Evolutionary conservation across 2,113 vertebrate genomes (phyloP).

Genomic region (Scopus umbretta): DNA sequence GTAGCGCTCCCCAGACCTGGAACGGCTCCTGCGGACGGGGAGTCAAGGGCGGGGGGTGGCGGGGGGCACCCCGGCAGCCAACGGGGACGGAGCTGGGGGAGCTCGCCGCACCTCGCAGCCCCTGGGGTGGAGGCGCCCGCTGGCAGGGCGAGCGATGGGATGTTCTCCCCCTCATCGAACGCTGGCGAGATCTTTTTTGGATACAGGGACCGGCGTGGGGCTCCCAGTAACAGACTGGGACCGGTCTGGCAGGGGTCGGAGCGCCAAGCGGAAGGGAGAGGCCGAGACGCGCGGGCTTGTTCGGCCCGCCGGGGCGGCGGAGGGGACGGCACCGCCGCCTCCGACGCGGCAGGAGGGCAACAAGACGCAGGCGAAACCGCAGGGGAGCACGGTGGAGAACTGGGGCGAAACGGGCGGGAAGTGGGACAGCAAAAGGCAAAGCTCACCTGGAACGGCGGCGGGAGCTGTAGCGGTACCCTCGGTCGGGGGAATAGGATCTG

Average conservation of each 20-base stretch:
- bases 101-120: not conserved
- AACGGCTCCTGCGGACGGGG: slow-evolving; percentile 65
- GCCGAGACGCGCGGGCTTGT: not conserved
- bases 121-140: not conserved
- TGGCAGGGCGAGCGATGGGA: not conserved
- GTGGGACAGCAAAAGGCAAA: not conserved
- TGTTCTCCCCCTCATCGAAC: fast-evolving
- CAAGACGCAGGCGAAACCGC: fast-evolving
- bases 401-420: fast-evolving
- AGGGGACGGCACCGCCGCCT: not conserved
- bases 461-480: slow-evolving; percentile 66
- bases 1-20: slow-evolving; percentile 77
- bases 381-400: not conserved
- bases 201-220: not conserved
- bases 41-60: not conserved
- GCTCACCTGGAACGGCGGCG: slow-evolving; percentile 65
- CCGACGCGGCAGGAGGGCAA: slow-evolving; percentile 34
- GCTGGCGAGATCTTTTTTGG: not conserved
- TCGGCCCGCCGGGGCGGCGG: fast-evolving
- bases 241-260: not conserved
- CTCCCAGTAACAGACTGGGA: not conserved
- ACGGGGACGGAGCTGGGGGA: not conserved
- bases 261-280: not conserved
- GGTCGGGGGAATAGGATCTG: slow-evolving; percentile 77
- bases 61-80: not conserved